phyloP scores from a whole-genome alignment of 2,888 invertebrate species.

The Xylophagus ater region DNA sequence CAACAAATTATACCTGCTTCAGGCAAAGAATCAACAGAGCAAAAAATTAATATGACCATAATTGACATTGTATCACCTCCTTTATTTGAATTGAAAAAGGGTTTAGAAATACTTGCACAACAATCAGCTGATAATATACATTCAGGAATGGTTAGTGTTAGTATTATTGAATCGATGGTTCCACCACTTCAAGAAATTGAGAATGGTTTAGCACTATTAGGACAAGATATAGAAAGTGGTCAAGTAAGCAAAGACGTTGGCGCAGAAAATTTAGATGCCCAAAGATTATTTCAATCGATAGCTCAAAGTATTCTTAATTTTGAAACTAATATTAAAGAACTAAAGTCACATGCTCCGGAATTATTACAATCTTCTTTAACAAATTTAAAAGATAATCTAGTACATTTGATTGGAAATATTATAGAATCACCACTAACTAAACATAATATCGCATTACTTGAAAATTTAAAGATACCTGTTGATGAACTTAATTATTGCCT shows the following conservation, averaged over 20 bases:
- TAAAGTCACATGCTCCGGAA: constrained; percentile 25
- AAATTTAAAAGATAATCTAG: constrained; percentile 43
- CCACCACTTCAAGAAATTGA: constrained; percentile 50
- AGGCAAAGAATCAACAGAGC: constrained; percentile 29
- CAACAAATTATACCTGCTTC: constrained; percentile 20
- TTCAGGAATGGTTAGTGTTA: constrained; percentile 37
- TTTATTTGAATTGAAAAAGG: constrained; percentile 49
- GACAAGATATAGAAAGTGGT: constrained; percentile 38
- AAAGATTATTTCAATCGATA: constrained; percentile 36
- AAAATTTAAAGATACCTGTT: constrained; percentile 42
- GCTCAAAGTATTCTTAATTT: constrained; percentile 38
- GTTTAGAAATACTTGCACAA: constrained; percentile 43
- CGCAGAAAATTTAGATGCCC: constrained; percentile 34
- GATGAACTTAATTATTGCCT: constrained; percentile 41
- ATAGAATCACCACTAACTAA: constrained; percentile 39
- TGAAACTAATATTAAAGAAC: constrained; percentile 35
- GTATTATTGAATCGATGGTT: constrained; percentile 40
- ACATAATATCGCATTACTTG: constrained; percentile 39
- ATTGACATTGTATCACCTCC: constrained; percentile 53
- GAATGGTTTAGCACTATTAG: constrained; percentile 41
- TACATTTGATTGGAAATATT: constrained; percentile 46
- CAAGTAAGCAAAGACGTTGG: constrained; percentile 30
- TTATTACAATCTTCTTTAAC: constrained; percentile 30
- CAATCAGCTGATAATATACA: constrained; percentile 29
- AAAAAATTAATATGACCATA: constrained; percentile 46